phyloP scores from a whole-genome alignment of 2,888 invertebrate species.

The Griposia aprilina region DNA sequence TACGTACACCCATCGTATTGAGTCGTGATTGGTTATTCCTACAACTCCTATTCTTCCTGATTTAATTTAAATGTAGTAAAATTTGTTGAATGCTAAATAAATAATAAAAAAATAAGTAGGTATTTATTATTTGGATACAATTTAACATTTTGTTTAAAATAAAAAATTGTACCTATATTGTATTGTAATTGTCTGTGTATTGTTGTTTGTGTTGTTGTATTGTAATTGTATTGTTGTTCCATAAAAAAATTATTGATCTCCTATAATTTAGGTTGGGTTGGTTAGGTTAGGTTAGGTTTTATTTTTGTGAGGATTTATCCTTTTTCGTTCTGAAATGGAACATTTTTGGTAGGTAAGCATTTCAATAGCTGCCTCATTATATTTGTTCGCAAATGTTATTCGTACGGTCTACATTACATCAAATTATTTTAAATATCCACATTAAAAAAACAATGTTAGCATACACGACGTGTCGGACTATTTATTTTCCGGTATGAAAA shows the following conservation, averaged over 20 bases:
- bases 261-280: neutral
- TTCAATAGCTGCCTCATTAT: neutral
- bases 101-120: neutral
- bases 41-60: conserved; percentile 37
- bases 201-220: no score
- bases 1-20: conserved; percentile 51
- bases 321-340: neutral
- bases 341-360: neutral
- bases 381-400: neutral
- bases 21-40: conserved; percentile 51
- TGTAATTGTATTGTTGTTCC: no score
- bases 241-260: neutral
- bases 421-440: conserved; percentile 11
- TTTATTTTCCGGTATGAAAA: conserved; percentile 12
- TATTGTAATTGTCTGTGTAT: no score
- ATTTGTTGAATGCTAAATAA: neutral
- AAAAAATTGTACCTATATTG: no score
- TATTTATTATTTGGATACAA: conserved; percentile 8
- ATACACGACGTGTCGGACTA: conserved; percentile 3
- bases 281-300: neutral
- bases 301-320: neutral
- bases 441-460: conserved; percentile 5
- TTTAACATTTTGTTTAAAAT: neutral
- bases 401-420: neutral
- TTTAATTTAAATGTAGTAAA: conserved; percentile 15